Evolutionary conservation across 2,888 invertebrate genomes (phyloP).

Genomic region (Lamellibrachia satsuma): DNA sequence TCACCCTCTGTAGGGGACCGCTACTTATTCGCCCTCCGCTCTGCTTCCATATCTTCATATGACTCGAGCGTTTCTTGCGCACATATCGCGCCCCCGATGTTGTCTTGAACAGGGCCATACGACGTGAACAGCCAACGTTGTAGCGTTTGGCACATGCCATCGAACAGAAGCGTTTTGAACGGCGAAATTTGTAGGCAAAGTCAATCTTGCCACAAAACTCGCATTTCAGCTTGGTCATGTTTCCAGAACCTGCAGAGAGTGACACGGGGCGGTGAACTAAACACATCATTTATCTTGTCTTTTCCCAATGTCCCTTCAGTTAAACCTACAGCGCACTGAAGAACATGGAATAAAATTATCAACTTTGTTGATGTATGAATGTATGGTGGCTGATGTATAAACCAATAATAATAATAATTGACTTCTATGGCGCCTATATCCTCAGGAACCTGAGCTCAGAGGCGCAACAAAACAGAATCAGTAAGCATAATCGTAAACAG

Average conservation of each 20-base stretch:
- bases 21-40: neutral
- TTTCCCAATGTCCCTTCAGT: neutral
- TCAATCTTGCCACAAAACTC: slow-evolving; percentile 80
- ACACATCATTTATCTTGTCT: neutral
- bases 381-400: too few species aligned
- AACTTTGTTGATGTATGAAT: too few species aligned
- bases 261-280: neutral
- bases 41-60: neutral
- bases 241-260: neutral
- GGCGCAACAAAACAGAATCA: too few species aligned
- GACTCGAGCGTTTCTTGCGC: neutral
- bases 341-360: neutral
- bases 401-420: too few species aligned
- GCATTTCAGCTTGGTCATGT: slow-evolving; percentile 66
- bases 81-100: neutral
- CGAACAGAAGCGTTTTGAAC: slow-evolving; percentile 78
- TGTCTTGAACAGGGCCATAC: slow-evolving; percentile 48
- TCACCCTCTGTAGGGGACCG: neutral
- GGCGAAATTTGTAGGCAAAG: slow-evolving; percentile 75
- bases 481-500: too few species aligned
- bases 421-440: too few species aligned
- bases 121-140: slow-evolving; percentile 66
- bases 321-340: neutral
- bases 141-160: slow-evolving; percentile 76
- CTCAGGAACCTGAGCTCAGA: too few species aligned